Base-by-base conservation (phyloP, 1,140 invertebrate genomes). In the Chelonus insularis region DNA sequence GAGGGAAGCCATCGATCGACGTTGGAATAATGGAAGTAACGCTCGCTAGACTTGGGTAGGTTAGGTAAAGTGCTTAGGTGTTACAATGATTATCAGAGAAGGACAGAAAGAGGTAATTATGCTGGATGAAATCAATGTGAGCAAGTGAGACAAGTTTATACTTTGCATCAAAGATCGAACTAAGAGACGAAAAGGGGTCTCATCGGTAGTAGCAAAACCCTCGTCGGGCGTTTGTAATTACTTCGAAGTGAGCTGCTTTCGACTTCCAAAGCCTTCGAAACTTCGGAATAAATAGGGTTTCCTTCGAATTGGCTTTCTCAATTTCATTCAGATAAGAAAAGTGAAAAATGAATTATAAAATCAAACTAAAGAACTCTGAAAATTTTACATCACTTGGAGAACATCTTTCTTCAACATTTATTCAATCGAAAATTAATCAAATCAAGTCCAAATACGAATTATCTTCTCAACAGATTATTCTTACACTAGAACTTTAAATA, bases 31-130 rank as follows among this genome's bases (percentile, higher is more conserved):
- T 11, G 39, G 62, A 75, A 72, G 77, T 79, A 80, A 77, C 70
- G 72, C 69, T 70, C 71, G 76, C 73, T 72, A 77, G 73, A 74
- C 67, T 64, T 64, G 29, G 68, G 64, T 73, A 77, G 76, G 77
- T 76, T 76, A 74, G 77, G 75, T 77, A 36, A 25, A 52, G 76
- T 78, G 76, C 78, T 81, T 81, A 78, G 79, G 78, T 80, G 78
- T 81, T 80, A 80, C 78, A 80, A 80, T 80, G 79, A 80, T 80
- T 81, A 81, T 79, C 70, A 72, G 78, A 81, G 77, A 81, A 75
- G 77, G 79, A 81, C 78, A 79, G 78, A 75, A 66, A 75, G 73
- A 78, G 78, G 78, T 79, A 80, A 78, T 80, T 79, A 80, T 78
- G 73, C 77, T 63, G 72, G 78, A 80, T 79, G 78, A 73, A 75